Percentiles rank a stretch among this genome's conserved stretches.
Conservation (phyloP, 2,888 invertebrate genomes). For the Meiosimyza platycephala region DNA sequence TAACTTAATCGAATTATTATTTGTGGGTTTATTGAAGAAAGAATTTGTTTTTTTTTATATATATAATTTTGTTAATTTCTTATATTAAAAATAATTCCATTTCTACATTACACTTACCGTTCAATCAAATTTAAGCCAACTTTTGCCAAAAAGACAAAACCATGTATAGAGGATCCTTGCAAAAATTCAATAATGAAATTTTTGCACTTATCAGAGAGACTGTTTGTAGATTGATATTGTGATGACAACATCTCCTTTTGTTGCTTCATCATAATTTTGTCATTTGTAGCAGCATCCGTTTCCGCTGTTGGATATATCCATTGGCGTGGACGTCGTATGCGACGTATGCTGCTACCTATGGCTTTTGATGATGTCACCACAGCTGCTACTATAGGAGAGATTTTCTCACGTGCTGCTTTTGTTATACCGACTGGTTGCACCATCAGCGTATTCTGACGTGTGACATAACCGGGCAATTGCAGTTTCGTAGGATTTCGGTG, state of each 20-base stretch:
- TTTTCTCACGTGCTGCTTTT: background rate
- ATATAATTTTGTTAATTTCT: no score
- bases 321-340: conserved; percentile 46
- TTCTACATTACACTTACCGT: conserved; percentile 53
- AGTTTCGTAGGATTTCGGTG: conserved; percentile 35
- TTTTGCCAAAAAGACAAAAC: conserved; percentile 65
- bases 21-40: no score
- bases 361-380: background rate
- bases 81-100: no score
- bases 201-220: conserved; percentile 50
- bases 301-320: conserved; percentile 22
- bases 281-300: conserved; percentile 6
- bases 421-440: conserved; percentile 14
- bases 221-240: no score
- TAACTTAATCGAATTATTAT: no score
- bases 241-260: conserved; percentile 37
- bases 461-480: conserved; percentile 34
- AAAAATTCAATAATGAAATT: conserved; percentile 63
- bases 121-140: conserved; percentile 62
- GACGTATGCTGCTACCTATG: conserved; percentile 44
- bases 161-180: conserved; percentile 65
- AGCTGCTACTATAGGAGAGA: background rate
- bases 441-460: conserved; percentile 14
- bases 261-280: conserved; percentile 10
- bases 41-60: no score